Base-by-base conservation (phyloP, 2,888 invertebrate genomes). In the Liopterus haemorrhoidalis region DNA sequence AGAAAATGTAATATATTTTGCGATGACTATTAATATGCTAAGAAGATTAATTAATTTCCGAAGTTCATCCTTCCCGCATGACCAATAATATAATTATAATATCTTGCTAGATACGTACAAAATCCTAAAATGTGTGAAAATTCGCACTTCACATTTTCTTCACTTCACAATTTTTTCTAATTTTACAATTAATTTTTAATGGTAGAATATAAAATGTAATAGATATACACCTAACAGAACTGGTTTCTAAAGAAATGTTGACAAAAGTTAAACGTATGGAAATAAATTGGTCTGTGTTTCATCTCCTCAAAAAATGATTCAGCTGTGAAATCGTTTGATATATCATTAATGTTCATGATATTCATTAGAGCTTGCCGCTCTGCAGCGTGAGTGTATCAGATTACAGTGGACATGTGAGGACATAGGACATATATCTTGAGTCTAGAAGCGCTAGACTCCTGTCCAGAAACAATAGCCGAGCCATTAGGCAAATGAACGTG, bases 401-500 rank as follows among this genome's bases (percentile, higher is more conserved):
- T 38, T 31, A 42, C 39, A 40, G 52, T 50, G 59, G 56, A 58
- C 57, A 57, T 53, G 11, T 20, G 27, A 48, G 51, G 56, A 59
- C 58, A 57, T 51, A 43, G 56, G 56, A 61, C 62, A 65, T 64
- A 63, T 64, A 64, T 64, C 64, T 65, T 44, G 9, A 33, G 62
- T 50, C 55, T 60, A 60, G 58, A 61, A 61, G 59, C 61, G 62
- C 61, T 62, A 59, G 63, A 57, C 61, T 59, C 57, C 64, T 64
- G 64, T 65, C 63, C 61, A 60, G 62, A 64, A 62, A 66, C 66
- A 66, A 66, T 66, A 65, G 66, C 59, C 60, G 57, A 63, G 60
- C 65, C 66, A 66, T 66, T 66, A 66, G 65, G 66, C 64, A 65
- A 66, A 66, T 66, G 66, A 66, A 65, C 63, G 63, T 60, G 62